Conservation (phyloP, 2,113 vertebrate genomes). For the Rhea americana region DNA sequence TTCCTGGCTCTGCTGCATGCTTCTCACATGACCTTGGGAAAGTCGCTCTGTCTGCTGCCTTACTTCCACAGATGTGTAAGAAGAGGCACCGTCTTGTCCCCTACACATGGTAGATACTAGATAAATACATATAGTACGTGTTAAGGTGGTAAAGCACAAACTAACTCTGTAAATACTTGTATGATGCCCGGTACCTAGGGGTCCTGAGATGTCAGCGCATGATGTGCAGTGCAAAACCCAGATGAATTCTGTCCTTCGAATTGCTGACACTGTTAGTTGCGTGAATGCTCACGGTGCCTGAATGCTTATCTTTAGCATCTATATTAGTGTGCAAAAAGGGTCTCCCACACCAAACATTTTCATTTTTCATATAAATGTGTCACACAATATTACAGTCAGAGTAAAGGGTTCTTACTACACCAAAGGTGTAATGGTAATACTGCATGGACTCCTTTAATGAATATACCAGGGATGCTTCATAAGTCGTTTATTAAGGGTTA, state of each 20-base stretch:
- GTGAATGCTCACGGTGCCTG: not conserved
- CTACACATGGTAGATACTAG: rapidly evolving
- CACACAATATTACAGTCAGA: not conserved
- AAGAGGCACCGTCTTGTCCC: not conserved
- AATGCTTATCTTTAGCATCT: conserved; percentile 8
- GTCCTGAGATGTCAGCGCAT: not conserved
- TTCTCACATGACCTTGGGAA: not conserved
- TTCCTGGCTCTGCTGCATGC: not conserved
- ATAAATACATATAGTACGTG: not conserved
- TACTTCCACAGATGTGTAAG: not conserved
- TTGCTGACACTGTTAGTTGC: not conserved
- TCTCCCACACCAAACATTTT: not conserved
- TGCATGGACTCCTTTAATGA: conserved; percentile 49
- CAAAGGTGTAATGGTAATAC: conserved; percentile 33
- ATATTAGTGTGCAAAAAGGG: not conserved
- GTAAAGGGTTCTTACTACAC: conserved; percentile 19
- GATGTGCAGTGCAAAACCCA: not conserved
- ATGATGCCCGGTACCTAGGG: not conserved
- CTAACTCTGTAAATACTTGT: not conserved
- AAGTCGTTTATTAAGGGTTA: conserved; percentile 81
- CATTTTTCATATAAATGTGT: conserved; percentile 3
- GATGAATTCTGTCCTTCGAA: not conserved
- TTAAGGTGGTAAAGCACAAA: not conserved
- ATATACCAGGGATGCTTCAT: conserved; percentile 13
- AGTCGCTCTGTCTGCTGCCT: not conserved